These are phyloP conservation scores for Neoniphon sammara DNA, from an alignment of 2,797 vertebrate genomes.

Conservation along the genomic window DNA sequence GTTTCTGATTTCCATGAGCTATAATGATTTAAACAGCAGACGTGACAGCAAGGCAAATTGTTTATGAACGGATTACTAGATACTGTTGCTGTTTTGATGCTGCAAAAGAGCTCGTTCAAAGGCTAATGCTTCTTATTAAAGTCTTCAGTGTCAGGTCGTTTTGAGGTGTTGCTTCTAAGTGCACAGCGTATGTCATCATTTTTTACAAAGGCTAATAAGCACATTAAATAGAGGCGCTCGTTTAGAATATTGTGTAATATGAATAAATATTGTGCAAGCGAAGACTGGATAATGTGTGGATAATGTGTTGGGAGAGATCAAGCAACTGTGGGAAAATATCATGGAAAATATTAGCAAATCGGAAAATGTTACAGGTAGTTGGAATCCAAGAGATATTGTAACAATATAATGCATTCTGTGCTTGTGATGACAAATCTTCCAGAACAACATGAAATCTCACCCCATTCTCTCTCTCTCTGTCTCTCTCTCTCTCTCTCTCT, in stretches of 20 bases:
- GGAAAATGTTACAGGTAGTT: conserved; percentile 89
- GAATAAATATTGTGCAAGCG: conserved; percentile 76
- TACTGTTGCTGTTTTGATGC: neutral
- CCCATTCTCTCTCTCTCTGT: conserved; percentile 53
- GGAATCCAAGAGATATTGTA: conserved; percentile 84
- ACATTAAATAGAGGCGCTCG: conserved; percentile 67
- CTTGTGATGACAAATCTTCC: conserved; percentile 82
- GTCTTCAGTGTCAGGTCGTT: conserved; percentile 33
- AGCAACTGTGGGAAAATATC: conserved; percentile 84
- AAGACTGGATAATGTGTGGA: conserved; percentile 68
- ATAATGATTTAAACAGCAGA: conserved; percentile 44
- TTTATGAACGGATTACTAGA: conserved; percentile 28
- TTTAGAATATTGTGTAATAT: conserved; percentile 72
- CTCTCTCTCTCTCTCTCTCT: conserved; percentile 50
- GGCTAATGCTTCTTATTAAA: conserved; percentile 52
- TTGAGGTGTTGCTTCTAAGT: conserved; percentile 61
- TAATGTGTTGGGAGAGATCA: conserved; percentile 79
- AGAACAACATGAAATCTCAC: conserved; percentile 82
- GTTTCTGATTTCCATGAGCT: conserved; percentile 26
- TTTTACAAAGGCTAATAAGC: conserved; percentile 72
- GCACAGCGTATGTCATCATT: conserved; percentile 40
- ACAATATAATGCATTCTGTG: conserved; percentile 83
- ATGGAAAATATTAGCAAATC: conserved; percentile 88
- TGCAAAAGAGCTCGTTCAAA: conserved; percentile 37
- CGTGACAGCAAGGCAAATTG: conserved; percentile 35